Conservation (phyloP, 2,113 vertebrate genomes). For the Rhinichthys klamathensis region DNA sequence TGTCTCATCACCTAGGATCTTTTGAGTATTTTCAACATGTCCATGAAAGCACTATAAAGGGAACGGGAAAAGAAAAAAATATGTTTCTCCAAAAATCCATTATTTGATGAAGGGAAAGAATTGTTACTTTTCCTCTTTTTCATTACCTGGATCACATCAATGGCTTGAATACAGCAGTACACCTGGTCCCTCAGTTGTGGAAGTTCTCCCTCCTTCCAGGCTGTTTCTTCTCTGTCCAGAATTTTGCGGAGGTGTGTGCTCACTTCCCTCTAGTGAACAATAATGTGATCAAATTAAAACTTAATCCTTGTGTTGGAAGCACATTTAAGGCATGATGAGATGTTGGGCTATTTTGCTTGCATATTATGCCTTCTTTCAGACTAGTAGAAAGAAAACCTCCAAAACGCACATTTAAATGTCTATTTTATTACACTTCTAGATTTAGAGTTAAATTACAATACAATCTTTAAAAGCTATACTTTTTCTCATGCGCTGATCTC, state of each 20-base stretch:
- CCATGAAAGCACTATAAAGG: constrained; percentile 74
- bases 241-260: constrained; percentile 62
- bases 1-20: constrained; percentile 52
- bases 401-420: neutral
- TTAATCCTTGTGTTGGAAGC: neutral
- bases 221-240: constrained; percentile 73
- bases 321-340: neutral
- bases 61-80: neutral
- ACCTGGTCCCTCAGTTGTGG: constrained; percentile 73
- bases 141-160: constrained; percentile 87
- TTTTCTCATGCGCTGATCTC: no score
- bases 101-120: neutral
- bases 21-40: constrained; percentile 64
- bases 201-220: constrained; percentile 41
- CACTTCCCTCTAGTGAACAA: constrained; percentile 60
- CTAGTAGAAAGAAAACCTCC: neutral
- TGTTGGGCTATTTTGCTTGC: neutral
- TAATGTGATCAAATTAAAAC: neutral
- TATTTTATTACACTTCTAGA: no score
- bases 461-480: no score
- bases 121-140: neutral
- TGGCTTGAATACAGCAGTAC: constrained; percentile 81
- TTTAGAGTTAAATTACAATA: no score
- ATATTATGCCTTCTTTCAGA: neutral
- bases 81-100: neutral